Percentiles rank a stretch among this genome's conserved stretches.
Evolutionary conservation across 2,888 invertebrate species (phyloP).

Genomic region (Peribatodes rhomboidaria): DNA sequence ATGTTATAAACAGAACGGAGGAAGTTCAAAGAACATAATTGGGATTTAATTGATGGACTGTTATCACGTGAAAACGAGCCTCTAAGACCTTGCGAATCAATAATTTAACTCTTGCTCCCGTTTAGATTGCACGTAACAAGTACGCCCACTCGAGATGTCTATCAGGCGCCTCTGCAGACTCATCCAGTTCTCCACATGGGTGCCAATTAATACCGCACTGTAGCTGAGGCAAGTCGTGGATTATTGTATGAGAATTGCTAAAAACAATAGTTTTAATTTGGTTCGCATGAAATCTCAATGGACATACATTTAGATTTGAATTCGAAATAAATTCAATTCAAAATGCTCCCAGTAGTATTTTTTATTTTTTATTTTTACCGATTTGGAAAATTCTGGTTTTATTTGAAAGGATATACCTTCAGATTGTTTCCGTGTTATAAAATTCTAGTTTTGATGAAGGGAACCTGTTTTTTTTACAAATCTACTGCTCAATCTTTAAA

Average conservation of each 20-base stretch:
- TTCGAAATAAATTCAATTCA: too few relatives aligned
- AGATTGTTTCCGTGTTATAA: too few relatives aligned
- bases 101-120: conserved; percentile 50
- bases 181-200: conserved; percentile 35
- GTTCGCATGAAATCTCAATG: background rate
- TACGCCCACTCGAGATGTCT: conserved; percentile 54
- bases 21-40: conserved; percentile 13
- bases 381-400: too few relatives aligned
- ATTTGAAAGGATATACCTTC: too few relatives aligned
- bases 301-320: background rate
- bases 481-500: too few relatives aligned
- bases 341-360: too few relatives aligned
- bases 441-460: too few relatives aligned
- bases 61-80: conserved; percentile 22
- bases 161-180: conserved; percentile 44
- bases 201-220: conserved; percentile 47
- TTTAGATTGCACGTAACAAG: conserved; percentile 52
- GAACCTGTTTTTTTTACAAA: too few relatives aligned
- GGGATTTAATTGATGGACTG: conserved; percentile 30
- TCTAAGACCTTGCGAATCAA: conserved; percentile 63
- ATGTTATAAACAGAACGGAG: background rate
- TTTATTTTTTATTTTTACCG: too few relatives aligned
- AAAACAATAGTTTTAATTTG: background rate
- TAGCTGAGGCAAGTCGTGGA: background rate
- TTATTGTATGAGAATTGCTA: background rate